Base-by-base conservation (phyloP, 2,113 vertebrate genomes). In the Clarias batrachus region DNA sequence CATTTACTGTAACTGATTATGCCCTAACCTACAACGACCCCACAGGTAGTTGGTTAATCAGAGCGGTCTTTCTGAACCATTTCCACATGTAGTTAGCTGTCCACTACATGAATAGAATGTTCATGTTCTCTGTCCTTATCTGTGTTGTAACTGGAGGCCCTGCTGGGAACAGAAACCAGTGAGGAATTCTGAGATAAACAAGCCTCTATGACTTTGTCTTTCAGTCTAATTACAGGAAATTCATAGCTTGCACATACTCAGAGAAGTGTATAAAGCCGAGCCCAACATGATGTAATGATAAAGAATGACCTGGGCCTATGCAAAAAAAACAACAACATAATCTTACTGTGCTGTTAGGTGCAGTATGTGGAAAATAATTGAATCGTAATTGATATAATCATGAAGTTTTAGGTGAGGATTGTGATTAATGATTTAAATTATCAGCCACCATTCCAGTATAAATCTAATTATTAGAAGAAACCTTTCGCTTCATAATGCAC, bases 111-210 rank as follows among this genome's bases (percentile, higher is more conserved):
- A 54, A 0, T 19, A 66, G 9, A 10, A 33, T 71, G 30, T 13
- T 70, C 23, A 62, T 23, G 73, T 23, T 74, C 37, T 62, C 33
- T 87, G 60, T 77, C 81, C 30, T 33, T 41, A 25, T 60, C 63
- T 87, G 86, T 87, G 82, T 83, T 66, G 33, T 63, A 83, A 70
- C 81, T 48, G 52, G 37, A 77, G 81, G 52, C 27, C 30, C 23
- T 48, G 70, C 56, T 48, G 56, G 30, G 56, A 73, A 27, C 30
- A 74, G 83, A 56, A 84, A 57, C 62, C 33, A 74, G 7, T 48
- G 68, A 48, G 33, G 21, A 30, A 48, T 74, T 68, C 16, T n/a
- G 68, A 9, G 71, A 74, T 74, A 41, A 17, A 41, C 8, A 71
- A 71, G 68, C 33, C 68, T 37, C 9, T 21, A 19, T 37, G 68